Evolutionary conservation across 2,113 vertebrate species (phyloP), one percentile per base, ranked within the genome.

Genomic region (Leptosomus discolor): DNA sequence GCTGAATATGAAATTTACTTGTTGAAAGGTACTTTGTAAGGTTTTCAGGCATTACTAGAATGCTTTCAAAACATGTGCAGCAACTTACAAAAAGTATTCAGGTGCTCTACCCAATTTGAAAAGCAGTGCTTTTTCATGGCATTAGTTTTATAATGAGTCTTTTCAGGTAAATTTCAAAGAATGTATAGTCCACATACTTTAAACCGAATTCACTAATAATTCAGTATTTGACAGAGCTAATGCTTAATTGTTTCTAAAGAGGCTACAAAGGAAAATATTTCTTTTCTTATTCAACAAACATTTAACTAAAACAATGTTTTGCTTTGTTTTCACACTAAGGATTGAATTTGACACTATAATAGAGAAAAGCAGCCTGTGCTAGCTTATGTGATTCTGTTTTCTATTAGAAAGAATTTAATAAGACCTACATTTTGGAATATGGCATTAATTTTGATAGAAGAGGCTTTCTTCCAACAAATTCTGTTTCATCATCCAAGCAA

Each of bases 181-280:
- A 97, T 89, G 92, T 90, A 97, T 97, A 91, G 94, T 96, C 98
- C 90, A 96, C 80, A 94, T 98, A 97, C 90, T 98, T 97, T 96
- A 94, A 97, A 98, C 60, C 92, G 95, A 98, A 97, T 98, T 98
- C 92, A 95, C 92, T 96, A 97, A 69, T 92, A 97, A 98, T 97
- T 97, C 90, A 85, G 90, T 95, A 93, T 97, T 97, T 97, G 54
- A 97, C 94, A 97, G 97, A 97, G 90, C 92, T 97, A 97, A 97
- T 96, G 88, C 70, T 96, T 97, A 97, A 97, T 97, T 98, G 96
- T 97, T 97, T 98, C 96, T 98, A 95, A 97, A 97, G 88, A 97
- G 92, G 64, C 93, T 97, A 97, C 87, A 95, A 97, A 98, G 84
- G 94, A 98, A 98, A 98, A 98, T 96, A 97, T 96, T 98, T 95